phyloP scores from a whole-genome alignment of 2,888 invertebrate genomes.

The Tupiocoris notatus region DNA sequence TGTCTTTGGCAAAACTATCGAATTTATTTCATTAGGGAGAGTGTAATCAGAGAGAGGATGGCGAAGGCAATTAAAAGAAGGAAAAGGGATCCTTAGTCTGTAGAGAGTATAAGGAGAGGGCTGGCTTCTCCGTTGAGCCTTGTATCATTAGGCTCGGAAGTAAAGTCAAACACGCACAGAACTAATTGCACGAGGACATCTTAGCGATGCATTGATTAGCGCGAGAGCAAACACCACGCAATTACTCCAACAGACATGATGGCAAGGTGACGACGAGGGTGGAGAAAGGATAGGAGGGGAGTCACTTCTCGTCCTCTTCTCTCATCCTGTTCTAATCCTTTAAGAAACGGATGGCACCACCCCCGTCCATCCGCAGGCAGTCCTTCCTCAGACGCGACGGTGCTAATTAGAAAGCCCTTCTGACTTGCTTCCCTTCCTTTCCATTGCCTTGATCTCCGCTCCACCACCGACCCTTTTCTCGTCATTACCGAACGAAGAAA shows the following conservation, averaged over 20 bases:
- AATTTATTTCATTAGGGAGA: constrained; percentile 8
- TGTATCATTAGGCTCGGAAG: constrained; percentile 11
- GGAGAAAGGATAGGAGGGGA: not conserved
- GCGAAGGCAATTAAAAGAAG: constrained; percentile 24
- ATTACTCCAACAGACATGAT: constrained; percentile 45
- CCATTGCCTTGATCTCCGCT: not conserved
- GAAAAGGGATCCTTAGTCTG: constrained; percentile 16
- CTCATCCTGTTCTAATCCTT: constrained; percentile 26
- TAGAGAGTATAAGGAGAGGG: not conserved
- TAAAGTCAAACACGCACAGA: constrained; percentile 38
- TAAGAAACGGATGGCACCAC: constrained; percentile 38
- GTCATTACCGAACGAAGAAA: constrained; percentile 42
- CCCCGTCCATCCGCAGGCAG: constrained; percentile 49
- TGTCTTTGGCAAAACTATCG: not conserved
- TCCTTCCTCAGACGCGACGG: constrained; percentile 50
- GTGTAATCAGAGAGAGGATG: constrained; percentile 12
- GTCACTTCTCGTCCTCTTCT: not conserved
- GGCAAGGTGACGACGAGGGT: constrained; percentile 41
- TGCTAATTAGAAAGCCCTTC: constrained; percentile 49
- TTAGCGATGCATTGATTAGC: constrained; percentile 46
- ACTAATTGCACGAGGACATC: constrained; percentile 42
- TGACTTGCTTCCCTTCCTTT: constrained; percentile 31
- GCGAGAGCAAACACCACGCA: constrained; percentile 44
- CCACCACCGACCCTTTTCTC: not conserved
- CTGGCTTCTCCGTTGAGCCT: no score